Evolutionary conservation across 2,113 vertebrate genomes (phyloP).

Genomic region (Amia ocellicauda): DNA sequence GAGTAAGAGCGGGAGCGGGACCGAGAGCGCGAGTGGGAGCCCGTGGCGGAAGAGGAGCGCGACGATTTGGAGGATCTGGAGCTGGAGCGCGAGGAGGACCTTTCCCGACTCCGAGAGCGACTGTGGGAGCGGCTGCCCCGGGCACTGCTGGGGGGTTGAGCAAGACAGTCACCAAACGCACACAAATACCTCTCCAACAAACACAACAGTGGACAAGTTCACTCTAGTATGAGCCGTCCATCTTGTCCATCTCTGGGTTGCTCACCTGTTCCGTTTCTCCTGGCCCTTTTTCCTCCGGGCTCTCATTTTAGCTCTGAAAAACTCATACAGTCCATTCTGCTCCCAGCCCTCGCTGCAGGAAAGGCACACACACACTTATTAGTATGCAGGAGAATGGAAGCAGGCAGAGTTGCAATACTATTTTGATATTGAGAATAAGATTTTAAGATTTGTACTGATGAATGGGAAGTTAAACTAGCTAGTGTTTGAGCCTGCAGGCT

Average conservation of each 20-base stretch:
- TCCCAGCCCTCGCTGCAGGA: slow-evolving; percentile 92
- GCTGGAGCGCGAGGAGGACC: slow-evolving; percentile 87
- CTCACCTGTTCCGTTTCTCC: slow-evolving; percentile 88
- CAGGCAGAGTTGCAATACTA: no score
- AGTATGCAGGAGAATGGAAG: no score
- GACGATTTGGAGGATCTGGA: slow-evolving; percentile 92
- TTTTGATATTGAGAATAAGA: no score
- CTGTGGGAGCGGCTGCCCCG: slow-evolving; percentile 75
- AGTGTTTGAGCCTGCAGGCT: no score
- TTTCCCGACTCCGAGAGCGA: slow-evolving; percentile 83
- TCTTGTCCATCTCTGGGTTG: no score
- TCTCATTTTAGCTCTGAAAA: slow-evolving; percentile 97
- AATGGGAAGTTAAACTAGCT: no score
- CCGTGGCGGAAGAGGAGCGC: slow-evolving; percentile 76
- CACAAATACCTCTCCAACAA: background rate
- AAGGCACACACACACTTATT: no score
- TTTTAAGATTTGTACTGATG: no score
- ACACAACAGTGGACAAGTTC: no score
- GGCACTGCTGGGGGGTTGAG: slow-evolving; percentile 49
- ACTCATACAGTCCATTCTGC: slow-evolving; percentile 95
- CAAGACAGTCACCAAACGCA: background rate
- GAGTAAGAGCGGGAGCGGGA: slow-evolving; percentile 82
- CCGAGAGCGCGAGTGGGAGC: slow-evolving; percentile 75
- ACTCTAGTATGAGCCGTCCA: no score
- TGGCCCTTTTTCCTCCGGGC: slow-evolving; percentile 90